Evolutionary conservation across 1,140 invertebrate genomes (phyloP), one percentile per base, ranked within the genome.

Genomic region (Caerostris extrusa): DNA sequence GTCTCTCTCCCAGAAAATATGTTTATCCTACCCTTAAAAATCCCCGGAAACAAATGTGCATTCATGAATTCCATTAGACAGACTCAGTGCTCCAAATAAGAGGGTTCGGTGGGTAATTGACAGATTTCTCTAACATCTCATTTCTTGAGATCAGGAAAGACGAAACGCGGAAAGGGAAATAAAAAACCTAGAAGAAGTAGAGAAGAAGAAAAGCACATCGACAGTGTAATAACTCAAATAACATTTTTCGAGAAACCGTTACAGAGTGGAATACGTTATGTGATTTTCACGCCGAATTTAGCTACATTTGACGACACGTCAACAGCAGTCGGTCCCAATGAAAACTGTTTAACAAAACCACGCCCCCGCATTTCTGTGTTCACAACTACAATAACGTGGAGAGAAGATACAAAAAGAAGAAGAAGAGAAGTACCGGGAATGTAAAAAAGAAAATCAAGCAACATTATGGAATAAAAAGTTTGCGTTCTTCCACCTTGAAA

Each of bases 221-320:
- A 81, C 0, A 50, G n/a, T n/a, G n/a, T n/a, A n/a, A n/a, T n/a
- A n/a, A n/a, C n/a, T n/a, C n/a, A n/a, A n/a, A n/a, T n/a, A n/a
- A n/a, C n/a, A n/a, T n/a, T n/a, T n/a, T n/a, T n/a, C n/a, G 7
- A 3, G 34, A 53, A n/a, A 12, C 71, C 12, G 7, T 7, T 81
- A 1, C 1, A 34, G 7, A 77, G 12, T 10, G n/a, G 7, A 34
- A 81, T 81, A 10, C 34, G 5, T 7, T 10, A 50, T 19, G 19
- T 4, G 5, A 81, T 81, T 19, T 50, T 53, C n/a, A 50, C 71
- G 3, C 7, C 19, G 34, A 50, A 81, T 81, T 81, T 81, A 19
- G 17, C n/a, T 50, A 53, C 71, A 19, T 81, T 81, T 81, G 71
- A 81, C 71, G 71, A 81, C 17, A 81, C 71, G 71, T 81, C 71